phyloP scores from a whole-genome alignment of 35 echinoderm and acorn worm species.

The Amphiura filiformis region DNA sequence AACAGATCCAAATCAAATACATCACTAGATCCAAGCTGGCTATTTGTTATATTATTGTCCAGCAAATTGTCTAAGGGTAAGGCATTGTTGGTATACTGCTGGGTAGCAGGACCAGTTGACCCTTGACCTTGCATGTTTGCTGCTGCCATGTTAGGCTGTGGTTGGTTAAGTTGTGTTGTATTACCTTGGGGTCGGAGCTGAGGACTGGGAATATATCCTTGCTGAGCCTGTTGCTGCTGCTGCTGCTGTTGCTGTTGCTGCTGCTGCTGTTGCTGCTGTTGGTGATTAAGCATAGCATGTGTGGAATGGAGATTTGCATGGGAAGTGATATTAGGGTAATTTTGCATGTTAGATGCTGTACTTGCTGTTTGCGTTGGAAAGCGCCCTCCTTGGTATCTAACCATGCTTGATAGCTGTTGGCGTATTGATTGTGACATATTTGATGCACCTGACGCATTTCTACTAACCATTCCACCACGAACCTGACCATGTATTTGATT shows the following conservation, averaged over 20 bases:
- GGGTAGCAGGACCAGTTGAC: neutral
- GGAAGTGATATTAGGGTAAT: constrained; percentile 34
- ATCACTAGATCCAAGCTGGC: constrained; percentile 12
- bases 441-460: neutral
- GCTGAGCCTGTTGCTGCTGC: constrained; percentile 1
- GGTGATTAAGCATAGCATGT: constrained; percentile 5
- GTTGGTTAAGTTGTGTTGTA: neutral
- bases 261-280: constrained; percentile 17
- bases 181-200: neutral
- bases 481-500: neutral
- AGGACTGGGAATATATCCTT: neutral
- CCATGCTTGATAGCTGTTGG: constrained; percentile 28
- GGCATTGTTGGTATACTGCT: neutral
- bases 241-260: constrained; percentile 27
- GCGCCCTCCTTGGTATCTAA: neutral
- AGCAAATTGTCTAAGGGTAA: constrained; percentile 27
- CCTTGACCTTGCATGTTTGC: neutral
- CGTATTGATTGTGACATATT: neutral
- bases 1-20: constrained; percentile 27
- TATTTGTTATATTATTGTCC: constrained; percentile 34
- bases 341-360: constrained; percentile 32
- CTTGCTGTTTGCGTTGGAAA: constrained; percentile 20
- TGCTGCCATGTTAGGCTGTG: neutral
- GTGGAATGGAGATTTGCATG: constrained; percentile 22
- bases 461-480: neutral